Evolutionary conservation across 2,888 invertebrate genomes (phyloP).

Genomic region (Agonopterix heracliana): DNA sequence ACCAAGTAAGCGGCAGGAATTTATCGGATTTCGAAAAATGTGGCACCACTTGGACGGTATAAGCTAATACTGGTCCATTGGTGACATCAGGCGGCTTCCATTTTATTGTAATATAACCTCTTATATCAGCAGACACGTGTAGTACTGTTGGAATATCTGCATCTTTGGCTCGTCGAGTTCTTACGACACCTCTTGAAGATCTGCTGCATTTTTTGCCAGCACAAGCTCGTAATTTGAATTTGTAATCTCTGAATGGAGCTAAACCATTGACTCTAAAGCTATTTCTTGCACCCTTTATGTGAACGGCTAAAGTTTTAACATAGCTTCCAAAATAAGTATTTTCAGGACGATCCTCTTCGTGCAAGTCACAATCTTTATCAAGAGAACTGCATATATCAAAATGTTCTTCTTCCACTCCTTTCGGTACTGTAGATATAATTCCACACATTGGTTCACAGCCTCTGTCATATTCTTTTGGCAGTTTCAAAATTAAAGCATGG

Average conservation of each 20-base stretch:
- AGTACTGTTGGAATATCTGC: constrained; percentile 43
- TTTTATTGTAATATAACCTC: constrained; percentile 36
- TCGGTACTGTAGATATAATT: constrained; percentile 39
- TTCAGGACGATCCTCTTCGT: constrained; percentile 25
- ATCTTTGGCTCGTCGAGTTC: constrained; percentile 38
- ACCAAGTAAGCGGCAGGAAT: constrained; percentile 42
- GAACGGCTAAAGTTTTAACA: constrained; percentile 38
- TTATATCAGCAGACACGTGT: constrained; percentile 23
- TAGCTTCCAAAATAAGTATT: constrained; percentile 39
- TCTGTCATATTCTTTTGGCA: constrained; percentile 48
- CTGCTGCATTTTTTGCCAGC: constrained; percentile 42
- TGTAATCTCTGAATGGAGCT: constrained; percentile 60
- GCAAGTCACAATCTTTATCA: constrained; percentile 31
- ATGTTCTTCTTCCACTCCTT: constrained; percentile 4
- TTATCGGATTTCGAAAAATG: constrained; percentile 25
- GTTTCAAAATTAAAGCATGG: constrained; percentile 51
- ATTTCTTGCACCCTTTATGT: constrained; percentile 33
- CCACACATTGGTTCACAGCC: constrained; percentile 60
- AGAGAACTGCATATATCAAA: constrained; percentile 13
- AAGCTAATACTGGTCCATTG: constrained; percentile 58
- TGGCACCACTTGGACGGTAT: constrained; percentile 51
- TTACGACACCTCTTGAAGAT: constrained; percentile 44
- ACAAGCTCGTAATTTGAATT: constrained; percentile 54
- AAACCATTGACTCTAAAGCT: constrained; percentile 42
- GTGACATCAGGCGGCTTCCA: constrained; percentile 50